Percentiles rank a stretch among this genome's conserved stretches.
phyloP scores from a whole-genome alignment of 2,113 vertebrate species.

The Herpetotheres cachinnans region DNA sequence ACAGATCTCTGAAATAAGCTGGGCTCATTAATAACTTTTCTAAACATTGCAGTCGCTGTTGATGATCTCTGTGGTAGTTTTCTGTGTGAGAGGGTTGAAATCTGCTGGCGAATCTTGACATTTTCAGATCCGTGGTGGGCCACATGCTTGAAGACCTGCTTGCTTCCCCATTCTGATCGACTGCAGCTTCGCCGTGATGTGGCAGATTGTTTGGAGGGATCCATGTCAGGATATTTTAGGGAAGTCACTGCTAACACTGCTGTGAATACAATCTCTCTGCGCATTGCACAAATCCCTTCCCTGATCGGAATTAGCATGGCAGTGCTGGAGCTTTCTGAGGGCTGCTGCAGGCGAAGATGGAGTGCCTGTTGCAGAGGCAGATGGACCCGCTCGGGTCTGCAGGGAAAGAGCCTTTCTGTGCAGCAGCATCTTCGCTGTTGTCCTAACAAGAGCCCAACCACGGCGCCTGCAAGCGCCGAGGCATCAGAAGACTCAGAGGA shows the following conservation, averaged over 20 bases:
- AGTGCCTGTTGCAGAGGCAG: neutral
- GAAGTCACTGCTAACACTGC: neutral
- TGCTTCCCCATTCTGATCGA: neutral
- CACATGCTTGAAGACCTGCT: neutral
- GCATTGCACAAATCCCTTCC: neutral
- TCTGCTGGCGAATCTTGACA: neutral
- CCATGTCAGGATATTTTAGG: conserved; percentile 10
- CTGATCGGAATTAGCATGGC: neutral
- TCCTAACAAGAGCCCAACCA: neutral
- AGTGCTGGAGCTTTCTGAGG: neutral
- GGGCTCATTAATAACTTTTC: neutral
- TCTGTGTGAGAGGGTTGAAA: neutral
- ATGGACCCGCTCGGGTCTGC: neutral
- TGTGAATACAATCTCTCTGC: neutral
- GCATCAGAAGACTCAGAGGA: accelerated
- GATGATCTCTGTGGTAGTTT: neutral
- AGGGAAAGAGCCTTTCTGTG: neutral
- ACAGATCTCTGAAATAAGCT: neutral
- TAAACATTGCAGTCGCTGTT: neutral
- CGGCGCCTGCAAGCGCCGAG: accelerated
- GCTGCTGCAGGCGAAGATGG: neutral
- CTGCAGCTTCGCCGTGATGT: neutral
- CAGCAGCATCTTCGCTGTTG: neutral
- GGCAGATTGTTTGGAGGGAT: conserved; percentile 9
- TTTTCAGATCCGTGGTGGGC: neutral